Percentiles rank a stretch among this genome's conserved stretches.
Conservation (phyloP, 2,113 vertebrate genomes). For the Ellobius talpinus region DNA sequence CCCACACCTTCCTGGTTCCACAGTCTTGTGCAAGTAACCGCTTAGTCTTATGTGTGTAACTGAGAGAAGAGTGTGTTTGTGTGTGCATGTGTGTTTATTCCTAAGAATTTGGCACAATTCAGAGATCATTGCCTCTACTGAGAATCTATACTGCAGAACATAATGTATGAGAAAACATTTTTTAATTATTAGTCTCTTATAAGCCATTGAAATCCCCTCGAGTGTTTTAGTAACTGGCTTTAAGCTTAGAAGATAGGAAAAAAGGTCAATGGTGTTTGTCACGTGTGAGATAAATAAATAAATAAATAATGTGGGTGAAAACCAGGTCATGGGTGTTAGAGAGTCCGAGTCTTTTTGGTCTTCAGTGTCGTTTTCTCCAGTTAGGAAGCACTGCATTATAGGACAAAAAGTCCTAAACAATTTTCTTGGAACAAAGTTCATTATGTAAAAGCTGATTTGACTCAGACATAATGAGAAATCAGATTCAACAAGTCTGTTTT, state of each 20-base stretch:
- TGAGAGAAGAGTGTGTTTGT: conserved; percentile 82
- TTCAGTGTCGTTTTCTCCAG: conserved; percentile 66
- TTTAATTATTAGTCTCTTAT: conserved; percentile 56
- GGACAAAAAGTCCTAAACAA: conserved; percentile 13
- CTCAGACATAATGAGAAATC: conserved; percentile 39
- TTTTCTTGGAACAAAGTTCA: conserved; percentile 63
- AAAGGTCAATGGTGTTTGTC: conserved; percentile 43
- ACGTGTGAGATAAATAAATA: conserved; percentile 33
- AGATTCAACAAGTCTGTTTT: conserved; percentile 11
- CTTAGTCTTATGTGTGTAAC: conserved; percentile 85
- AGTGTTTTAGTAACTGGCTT: conserved; percentile 56
- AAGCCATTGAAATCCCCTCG: conserved; percentile 3
- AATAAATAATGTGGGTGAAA: conserved; percentile 77
- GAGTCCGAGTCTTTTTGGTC: conserved; percentile 71
- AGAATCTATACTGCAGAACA: conserved; percentile 77
- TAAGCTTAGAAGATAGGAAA: conserved; percentile 5
- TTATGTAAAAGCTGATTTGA: conserved; percentile 57
- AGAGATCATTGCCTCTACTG: conserved; percentile 86
- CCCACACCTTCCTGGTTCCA: conserved; percentile 83
- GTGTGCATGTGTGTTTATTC: conserved; percentile 84
- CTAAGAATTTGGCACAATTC: conserved; percentile 88
- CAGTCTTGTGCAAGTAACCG: conserved; percentile 86
- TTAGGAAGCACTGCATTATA: conserved; percentile 62
- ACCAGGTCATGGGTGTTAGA: conserved; percentile 74
- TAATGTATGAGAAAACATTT: conserved; percentile 42